phyloP scores from a whole-genome alignment of 1,140 invertebrate species.

The Atta colombica region DNA sequence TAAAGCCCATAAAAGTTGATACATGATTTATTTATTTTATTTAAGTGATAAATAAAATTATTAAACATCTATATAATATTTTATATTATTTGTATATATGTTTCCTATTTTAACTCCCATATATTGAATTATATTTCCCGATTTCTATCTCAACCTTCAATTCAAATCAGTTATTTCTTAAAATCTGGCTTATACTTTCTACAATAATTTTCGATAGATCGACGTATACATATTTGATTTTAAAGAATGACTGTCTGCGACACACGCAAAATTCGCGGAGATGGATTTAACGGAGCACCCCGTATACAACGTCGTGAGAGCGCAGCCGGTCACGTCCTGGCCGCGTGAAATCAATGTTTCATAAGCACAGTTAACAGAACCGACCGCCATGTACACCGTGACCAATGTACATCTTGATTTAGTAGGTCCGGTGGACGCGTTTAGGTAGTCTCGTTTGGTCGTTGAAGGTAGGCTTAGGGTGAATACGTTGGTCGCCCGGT shows the following conservation, averaged over 20 bases:
- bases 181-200: neutral
- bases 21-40: no score
- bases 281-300: slow-evolving; percentile 75
- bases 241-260: neutral
- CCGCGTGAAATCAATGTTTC: slow-evolving; percentile 87
- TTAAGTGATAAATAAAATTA: neutral
- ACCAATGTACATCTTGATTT: slow-evolving; percentile 87
- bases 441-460: slow-evolving; percentile 79
- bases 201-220: neutral
- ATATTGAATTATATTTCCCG: neutral
- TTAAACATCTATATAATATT: neutral
- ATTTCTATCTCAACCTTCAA: neutral
- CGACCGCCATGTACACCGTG: slow-evolving; percentile 84
- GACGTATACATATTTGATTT: neutral
- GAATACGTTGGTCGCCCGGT: slow-evolving; percentile 74
- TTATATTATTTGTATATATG: neutral
- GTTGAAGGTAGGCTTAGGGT: slow-evolving; percentile 77
- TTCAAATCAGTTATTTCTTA: neutral
- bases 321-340: slow-evolving; percentile 74
- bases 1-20: neutral
- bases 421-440: slow-evolving; percentile 83
- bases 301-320: slow-evolving; percentile 80
- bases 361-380: slow-evolving; percentile 85
- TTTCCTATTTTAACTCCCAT: neutral
- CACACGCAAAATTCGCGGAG: slow-evolving; percentile 12